Evolutionary conservation across 2,888 invertebrate genomes (phyloP).

Genomic region (Stenotaenia linearis): DNA sequence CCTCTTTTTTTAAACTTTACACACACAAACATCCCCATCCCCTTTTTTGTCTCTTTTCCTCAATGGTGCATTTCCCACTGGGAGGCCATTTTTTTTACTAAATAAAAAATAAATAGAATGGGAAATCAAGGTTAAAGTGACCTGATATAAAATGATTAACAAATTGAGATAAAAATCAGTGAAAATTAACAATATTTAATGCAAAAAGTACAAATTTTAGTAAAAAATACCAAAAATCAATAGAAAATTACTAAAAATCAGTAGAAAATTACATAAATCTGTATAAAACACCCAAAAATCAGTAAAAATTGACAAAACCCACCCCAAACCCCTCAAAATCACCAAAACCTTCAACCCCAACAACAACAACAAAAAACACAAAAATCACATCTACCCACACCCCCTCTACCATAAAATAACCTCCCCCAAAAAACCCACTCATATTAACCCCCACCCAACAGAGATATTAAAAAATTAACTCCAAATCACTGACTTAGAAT

Average conservation of each 20-base stretch:
- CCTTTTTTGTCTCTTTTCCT: background rate
- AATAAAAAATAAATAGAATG: no score
- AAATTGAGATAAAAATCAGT: no score
- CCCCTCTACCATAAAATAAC: background rate
- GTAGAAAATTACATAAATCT: no score
- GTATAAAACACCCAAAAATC: no score
- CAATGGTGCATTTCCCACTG: constrained; percentile 1
- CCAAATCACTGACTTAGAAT: constrained; percentile 28
- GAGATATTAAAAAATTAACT: constrained; percentile 32
- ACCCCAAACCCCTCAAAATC: no score
- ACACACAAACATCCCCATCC: background rate
- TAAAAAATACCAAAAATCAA: no score
- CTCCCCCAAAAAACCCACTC: constrained; percentile 13
- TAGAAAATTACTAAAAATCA: no score
- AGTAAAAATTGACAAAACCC: no score
- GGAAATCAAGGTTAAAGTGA: background rate
- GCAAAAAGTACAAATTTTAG: no score
- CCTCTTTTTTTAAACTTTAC: background rate
- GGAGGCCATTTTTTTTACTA: background rate
- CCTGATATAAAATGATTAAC: background rate
- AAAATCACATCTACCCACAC: background rate
- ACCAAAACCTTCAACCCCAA: no score
- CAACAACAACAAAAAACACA: no score
- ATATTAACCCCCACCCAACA: background rate
- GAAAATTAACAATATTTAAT: no score